Evolutionary conservation across 2,888 invertebrate genomes (phyloP), one percentile per base, ranked within the genome.

Genomic region (Pristionchus exspectatus): DNA sequence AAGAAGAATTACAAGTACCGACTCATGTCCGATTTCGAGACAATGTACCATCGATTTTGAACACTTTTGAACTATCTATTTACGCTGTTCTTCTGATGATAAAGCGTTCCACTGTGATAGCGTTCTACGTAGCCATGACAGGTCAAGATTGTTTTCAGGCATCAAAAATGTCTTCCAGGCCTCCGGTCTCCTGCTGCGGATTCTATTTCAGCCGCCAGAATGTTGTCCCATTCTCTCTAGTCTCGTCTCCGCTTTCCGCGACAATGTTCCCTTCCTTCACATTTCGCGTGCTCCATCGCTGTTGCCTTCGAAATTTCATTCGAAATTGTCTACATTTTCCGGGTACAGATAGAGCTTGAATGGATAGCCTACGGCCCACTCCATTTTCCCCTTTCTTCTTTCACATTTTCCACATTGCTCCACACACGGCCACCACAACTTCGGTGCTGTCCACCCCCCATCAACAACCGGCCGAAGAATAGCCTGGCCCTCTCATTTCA

Each of bases 1-100:
- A 81, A 81, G 33, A 50, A 54, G 27, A 24, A 50, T 18, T 81
- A 81, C 27, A 24, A 81, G 9, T 81, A 81, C 18, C 50, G 27
- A n/a, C 38, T 81, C n/a, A 44, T 44, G 24, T 3, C 4, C 27
- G 50, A 81, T 50, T 81, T 81, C 81, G 24, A n/a, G 12, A 81
- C 81, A 0, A 44, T 81, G 27, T 81, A 81, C 54, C 81, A 81
- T 18, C 81, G 81, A 81, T 81, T 81, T 33, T 81, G 44, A 50
- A 50, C 81, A 54, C 54, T 81, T 81, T 33, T 81, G 44, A 50
- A 50, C 59, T 59, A 18, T 59, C 21, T 59, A 63, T n/a, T 63
- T n/a, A 50, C 63, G n/a, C n/a, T 24, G 2, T 24, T n/a, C n/a
- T 63, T 21, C 18, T 1, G 56, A 16, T n/a, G 63, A 63, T 63